Conservation (phyloP, 2,797 vertebrate species). For the Catharus ustulatus region DNA sequence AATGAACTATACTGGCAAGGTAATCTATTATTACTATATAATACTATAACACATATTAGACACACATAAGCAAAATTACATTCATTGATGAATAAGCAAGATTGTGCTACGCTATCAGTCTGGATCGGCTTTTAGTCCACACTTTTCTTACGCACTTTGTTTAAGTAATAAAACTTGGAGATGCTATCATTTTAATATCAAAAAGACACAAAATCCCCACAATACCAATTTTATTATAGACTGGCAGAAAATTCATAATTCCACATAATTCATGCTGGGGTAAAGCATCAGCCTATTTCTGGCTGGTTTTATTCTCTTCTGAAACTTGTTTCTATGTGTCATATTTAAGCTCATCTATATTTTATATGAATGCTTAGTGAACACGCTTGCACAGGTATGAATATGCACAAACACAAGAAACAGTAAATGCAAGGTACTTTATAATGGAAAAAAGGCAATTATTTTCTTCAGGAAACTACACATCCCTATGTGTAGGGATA, state of each 20-base stretch:
- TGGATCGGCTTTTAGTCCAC: background rate
- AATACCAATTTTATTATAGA: background rate
- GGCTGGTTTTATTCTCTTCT: background rate
- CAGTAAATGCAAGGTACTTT: background rate
- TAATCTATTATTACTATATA: background rate
- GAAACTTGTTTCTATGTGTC: background rate
- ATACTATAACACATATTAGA: background rate
- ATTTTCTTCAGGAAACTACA: background rate
- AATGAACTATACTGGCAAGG: constrained; percentile 37
- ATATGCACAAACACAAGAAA: background rate
- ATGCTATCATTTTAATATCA: background rate
- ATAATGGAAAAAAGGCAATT: background rate
- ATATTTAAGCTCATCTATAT: background rate
- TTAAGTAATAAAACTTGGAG: background rate
- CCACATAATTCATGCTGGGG: background rate
- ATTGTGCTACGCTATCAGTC: background rate
- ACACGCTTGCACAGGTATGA: background rate
- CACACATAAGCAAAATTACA: background rate
- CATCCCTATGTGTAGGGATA: background rate
- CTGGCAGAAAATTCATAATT: background rate
- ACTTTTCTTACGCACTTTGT: background rate
- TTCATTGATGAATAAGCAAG: background rate
- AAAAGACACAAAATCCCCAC: accelerated
- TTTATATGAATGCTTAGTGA: background rate
- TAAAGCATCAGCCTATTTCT: background rate